These are phyloP conservation scores for Apteryx mantelli DNA, from an alignment of 2,113 vertebrate genomes.

Conservation along the genomic window DNA sequence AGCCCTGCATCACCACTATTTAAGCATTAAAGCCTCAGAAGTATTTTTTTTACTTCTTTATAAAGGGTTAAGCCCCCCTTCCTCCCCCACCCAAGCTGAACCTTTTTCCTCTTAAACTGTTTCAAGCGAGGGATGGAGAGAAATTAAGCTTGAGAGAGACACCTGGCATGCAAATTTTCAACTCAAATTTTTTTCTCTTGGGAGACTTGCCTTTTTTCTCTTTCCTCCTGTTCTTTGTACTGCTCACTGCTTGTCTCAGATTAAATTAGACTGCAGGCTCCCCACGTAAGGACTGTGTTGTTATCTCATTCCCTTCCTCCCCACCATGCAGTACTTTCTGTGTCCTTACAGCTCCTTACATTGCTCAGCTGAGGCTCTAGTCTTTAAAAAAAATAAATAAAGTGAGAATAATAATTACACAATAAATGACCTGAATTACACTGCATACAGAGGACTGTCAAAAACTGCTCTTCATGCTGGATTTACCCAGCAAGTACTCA, in stretches of 20 bases:
- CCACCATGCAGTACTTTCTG: neutral
- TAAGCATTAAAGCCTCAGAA: neutral
- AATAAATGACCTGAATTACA: conserved; percentile 33
- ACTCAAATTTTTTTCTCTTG: neutral
- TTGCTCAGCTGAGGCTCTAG: neutral
- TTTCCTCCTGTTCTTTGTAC: neutral
- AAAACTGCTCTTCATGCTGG: neutral
- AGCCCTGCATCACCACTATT: neutral
- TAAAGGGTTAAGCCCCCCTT: neutral
- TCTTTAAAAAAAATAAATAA: neutral
- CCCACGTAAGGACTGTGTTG: neutral
- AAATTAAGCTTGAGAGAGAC: neutral
- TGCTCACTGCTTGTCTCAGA: neutral
- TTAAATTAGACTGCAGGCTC: conserved; percentile 6
- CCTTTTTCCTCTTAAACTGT: neutral
- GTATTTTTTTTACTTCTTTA: neutral
- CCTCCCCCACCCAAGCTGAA: neutral
- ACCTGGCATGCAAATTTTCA: neutral
- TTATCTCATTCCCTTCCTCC: conserved; percentile 1
- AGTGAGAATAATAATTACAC: conserved; percentile 29
- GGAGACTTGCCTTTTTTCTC: neutral
- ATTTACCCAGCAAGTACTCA: conserved; percentile 39
- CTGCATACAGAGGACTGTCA: neutral
- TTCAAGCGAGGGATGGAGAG: neutral
- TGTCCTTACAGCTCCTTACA: neutral